Evolutionary conservation across 2,888 invertebrate species (phyloP).

Genomic region (Chymomyza procnemis): DNA sequence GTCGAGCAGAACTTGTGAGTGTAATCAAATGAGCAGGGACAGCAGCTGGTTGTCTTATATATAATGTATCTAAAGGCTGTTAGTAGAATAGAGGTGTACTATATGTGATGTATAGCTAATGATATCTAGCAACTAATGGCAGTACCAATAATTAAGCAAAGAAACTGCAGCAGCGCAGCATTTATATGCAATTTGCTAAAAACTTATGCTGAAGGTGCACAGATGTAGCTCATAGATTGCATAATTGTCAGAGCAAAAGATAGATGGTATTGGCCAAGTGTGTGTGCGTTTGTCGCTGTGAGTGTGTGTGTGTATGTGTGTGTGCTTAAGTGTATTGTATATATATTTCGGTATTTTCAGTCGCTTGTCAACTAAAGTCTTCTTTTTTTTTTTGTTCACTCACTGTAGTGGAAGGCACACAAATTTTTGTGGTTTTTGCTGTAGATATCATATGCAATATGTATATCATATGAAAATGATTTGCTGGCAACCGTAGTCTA

Average conservation of each 20-base stretch:
- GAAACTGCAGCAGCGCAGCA: conserved; percentile 19
- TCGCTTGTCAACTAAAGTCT: background rate
- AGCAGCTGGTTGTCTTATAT: background rate
- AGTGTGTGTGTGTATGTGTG: conserved; percentile 9
- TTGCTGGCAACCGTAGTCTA: background rate
- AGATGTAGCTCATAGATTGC: conserved; percentile 56
- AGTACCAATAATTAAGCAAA: conserved; percentile 12
- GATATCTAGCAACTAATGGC: background rate
- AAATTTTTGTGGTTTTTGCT: background rate
- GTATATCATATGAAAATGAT: background rate
- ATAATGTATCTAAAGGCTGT: background rate
- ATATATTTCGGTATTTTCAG: conserved; percentile 32
- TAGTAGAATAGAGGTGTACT: background rate
- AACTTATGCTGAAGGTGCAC: conserved; percentile 18
- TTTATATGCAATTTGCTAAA: conserved; percentile 29
- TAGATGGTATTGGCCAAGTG: conserved; percentile 28
- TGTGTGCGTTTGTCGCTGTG: conserved; percentile 24
- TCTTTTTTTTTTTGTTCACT: conserved; percentile 51
- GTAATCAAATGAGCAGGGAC: conserved; percentile 11
- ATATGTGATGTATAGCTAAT: background rate
- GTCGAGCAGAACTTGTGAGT: conserved; percentile 63
- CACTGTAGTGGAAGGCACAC: background rate
- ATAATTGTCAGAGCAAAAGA: conserved; percentile 54
- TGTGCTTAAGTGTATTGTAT: conserved; percentile 8
- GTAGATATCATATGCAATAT: background rate